Base-by-base conservation (phyloP, 2,888 invertebrate genomes). In the Drosophila subsilvestris region DNA sequence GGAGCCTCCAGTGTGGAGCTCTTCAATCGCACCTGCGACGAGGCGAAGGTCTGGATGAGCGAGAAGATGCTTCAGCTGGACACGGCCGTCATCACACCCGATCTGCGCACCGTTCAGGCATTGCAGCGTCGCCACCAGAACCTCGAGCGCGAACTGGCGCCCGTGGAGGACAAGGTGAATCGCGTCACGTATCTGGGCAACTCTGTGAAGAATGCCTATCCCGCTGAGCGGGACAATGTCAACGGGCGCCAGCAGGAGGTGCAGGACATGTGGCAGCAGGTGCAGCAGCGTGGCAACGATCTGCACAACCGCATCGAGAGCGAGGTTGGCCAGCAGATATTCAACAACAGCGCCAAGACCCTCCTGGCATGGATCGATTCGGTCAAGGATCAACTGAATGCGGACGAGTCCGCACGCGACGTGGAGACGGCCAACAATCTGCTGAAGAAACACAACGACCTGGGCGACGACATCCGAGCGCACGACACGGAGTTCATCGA, bases 21-120 rank as follows among this genome's bases (percentile, higher is more conserved):
- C 9, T 99, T 99, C 93, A 96, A 98, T 89, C 96, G 98, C 60
- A 97, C 98, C 0, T 99, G 99, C 92, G 98, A 98, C 90, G 99
- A 99, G 91, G 97, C 98, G 0, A 95, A 96, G 77, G 98, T 98
- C 90, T 99, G 99, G 99, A 99, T 99, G 96, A 93, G 95, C 60
- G 99, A 99, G 93, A 99, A 99, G 92, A 97, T 97, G 93, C 95
- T 96, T 71, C 97, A 98, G 90, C 92, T 98, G 65, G 97, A 97
- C 49, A 95, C 94, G 0, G 94, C 95, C 0, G 95, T 95, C 42
- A 91, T 96, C 3, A 97, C 97, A 0, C 95, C 96, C 3, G 98
- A 98, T 92, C 93, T 98, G 47, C 96, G 97, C 84, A 98, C 98
- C 0, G 98, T 98, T 0, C 95, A 97, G 84, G 98, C 98, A 0